Conservation (phyloP, 2,113 vertebrate species). For the Aythya baeri region DNA sequence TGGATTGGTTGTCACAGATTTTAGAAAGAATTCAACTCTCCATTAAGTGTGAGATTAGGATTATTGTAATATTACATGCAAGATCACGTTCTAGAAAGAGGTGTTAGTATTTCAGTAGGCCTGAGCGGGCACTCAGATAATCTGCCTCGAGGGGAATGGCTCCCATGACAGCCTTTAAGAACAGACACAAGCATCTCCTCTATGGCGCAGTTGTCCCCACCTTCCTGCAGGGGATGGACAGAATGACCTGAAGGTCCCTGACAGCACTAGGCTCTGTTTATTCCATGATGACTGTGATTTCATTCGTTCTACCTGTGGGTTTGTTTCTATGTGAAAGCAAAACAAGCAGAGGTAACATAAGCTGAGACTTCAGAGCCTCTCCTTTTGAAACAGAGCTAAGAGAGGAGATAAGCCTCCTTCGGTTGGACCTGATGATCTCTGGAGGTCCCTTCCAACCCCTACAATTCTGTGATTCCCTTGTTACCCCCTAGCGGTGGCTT, state of each 20-base stretch:
- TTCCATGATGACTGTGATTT: not conserved
- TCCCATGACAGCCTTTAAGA: not conserved
- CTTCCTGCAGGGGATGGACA: not conserved
- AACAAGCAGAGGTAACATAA: not conserved
- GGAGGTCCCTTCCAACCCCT: too few relatives aligned
- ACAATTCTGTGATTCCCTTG: not conserved
- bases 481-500: not conserved
- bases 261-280: not conserved
- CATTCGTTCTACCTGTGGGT: rapidly evolving
- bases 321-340: not conserved
- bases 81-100: not conserved
- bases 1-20: not conserved
- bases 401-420: not conserved
- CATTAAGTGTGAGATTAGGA: not conserved
- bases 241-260: not conserved
- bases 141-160: rapidly evolving
- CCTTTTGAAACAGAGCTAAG: not conserved
- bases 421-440: too few relatives aligned
- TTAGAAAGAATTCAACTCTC: not conserved
- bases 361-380: not conserved
- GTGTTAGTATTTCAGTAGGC: not conserved
- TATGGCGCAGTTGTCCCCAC: not conserved
- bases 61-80: not conserved
- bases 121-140: not conserved
- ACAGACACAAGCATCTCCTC: rapidly evolving